Percentiles rank a stretch among this genome's conserved stretches.
Evolutionary conservation across 2,888 invertebrate species (phyloP).

Genomic region (Ceriagrion tenellum): DNA sequence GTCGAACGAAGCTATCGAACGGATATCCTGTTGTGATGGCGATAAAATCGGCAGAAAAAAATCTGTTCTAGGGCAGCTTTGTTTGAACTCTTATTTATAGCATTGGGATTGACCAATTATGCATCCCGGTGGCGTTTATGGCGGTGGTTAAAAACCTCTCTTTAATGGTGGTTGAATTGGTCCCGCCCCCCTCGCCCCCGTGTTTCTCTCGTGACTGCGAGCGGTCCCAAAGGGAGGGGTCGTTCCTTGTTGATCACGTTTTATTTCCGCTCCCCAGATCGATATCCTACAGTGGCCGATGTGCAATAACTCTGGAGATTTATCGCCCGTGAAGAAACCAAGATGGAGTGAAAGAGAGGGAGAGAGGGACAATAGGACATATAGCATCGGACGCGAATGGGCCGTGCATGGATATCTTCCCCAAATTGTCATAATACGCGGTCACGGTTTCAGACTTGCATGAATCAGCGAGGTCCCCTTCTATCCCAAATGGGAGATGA

Average conservation of each 20-base stretch:
- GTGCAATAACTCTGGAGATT: neutral
- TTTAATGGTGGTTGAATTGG: neutral
- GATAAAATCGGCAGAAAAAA: neutral
- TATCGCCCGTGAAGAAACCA: slow-evolving; percentile 14
- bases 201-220: slow-evolving; percentile 13
- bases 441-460: neutral
- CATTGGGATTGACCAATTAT: neutral
- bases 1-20: neutral
- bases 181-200: neutral
- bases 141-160: neutral
- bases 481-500: neutral
- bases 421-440: neutral
- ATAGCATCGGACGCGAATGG: neutral
- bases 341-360: neutral
- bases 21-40: neutral
- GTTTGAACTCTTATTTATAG: neutral
- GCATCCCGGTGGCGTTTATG: neutral
- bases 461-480: neutral
- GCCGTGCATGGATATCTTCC: neutral
- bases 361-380: slow-evolving; percentile 12
- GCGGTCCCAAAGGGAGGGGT: neutral
- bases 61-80: neutral
- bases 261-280: slow-evolving; percentile 10
- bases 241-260: neutral
- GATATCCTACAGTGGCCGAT: neutral